phyloP scores from a whole-genome alignment of 2,888 invertebrate genomes.

The Hyppa rectilinea region DNA sequence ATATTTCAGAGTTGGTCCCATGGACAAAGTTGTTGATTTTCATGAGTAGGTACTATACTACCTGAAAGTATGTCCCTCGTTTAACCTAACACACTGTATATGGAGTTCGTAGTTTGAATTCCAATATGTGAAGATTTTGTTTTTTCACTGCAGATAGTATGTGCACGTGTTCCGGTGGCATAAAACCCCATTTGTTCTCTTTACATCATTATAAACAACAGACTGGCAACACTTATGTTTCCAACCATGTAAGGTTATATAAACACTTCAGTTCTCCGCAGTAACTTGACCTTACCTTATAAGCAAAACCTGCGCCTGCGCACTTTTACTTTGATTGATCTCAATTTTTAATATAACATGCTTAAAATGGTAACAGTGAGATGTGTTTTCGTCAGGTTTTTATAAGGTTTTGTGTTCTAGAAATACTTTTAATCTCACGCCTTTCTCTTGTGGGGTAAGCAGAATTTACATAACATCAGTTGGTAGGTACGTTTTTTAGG shows the following conservation, averaged over 20 bases:
- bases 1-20: too few species aligned
- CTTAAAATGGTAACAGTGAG: constrained; percentile 16
- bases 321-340: constrained; percentile 58
- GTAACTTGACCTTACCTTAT: constrained; percentile 52
- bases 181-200: background rate
- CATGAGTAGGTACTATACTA: too few species aligned
- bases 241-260: constrained; percentile 40
- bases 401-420: background rate
- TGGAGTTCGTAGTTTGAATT: background rate
- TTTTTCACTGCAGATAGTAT: background rate
- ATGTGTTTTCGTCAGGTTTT: background rate
- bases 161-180: too few species aligned
- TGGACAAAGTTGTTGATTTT: too few species aligned
- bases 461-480: background rate
- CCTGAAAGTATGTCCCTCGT: too few species aligned
- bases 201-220: constrained; percentile 14
- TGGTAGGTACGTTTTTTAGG: background rate
- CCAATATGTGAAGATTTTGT: constrained; percentile 27
- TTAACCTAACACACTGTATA: too few species aligned
- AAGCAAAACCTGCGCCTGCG: constrained; percentile 28
- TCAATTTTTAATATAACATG: constrained; percentile 25
- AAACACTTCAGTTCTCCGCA: constrained; percentile 17
- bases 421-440: background rate
- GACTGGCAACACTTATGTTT: background rate
- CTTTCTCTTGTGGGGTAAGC: background rate